A percentile compares a stretch with the other conserved stretches of the same genome.
These are phyloP conservation scores for Ictalurus punctatus DNA, from an alignment of 2,113 vertebrate genomes.

Conservation along the genomic window DNA sequence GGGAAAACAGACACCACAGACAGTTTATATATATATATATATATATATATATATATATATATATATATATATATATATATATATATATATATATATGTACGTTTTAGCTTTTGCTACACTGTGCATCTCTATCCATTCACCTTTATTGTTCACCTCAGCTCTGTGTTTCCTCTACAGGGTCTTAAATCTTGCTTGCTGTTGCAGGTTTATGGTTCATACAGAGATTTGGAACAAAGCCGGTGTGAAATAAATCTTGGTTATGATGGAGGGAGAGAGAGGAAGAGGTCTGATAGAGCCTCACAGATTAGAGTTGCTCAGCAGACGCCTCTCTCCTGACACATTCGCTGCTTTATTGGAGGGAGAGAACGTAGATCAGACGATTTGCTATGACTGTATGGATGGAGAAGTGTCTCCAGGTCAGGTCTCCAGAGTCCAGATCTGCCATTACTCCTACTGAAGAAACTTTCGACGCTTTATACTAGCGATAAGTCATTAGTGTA, in stretches of 20 bases:
- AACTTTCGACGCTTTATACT: neutral
- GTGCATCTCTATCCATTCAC: neutral
- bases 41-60: no score
- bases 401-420: neutral
- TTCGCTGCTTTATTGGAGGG: constrained; percentile 28
- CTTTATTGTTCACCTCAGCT: constrained; percentile 18
- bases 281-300: neutral
- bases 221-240: constrained; percentile 31
- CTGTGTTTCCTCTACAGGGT: neutral
- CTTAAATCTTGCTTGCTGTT: constrained; percentile 20
- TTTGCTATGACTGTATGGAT: constrained; percentile 21
- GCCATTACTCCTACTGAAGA: neutral
- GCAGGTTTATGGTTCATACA: constrained; percentile 32
- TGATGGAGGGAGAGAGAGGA: neutral
- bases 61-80: no score
- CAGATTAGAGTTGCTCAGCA: constrained; percentile 18
- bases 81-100: no score
- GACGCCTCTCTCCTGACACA: neutral
- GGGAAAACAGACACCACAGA: neutral
- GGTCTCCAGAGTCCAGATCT: neutral
- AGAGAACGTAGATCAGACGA: constrained; percentile 29
- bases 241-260: constrained; percentile 38
- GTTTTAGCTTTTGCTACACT: neutral
- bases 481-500: neutral
- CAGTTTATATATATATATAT: neutral